Base-by-base conservation (phyloP, 2,888 invertebrate genomes). In the Carcina quercana region DNA sequence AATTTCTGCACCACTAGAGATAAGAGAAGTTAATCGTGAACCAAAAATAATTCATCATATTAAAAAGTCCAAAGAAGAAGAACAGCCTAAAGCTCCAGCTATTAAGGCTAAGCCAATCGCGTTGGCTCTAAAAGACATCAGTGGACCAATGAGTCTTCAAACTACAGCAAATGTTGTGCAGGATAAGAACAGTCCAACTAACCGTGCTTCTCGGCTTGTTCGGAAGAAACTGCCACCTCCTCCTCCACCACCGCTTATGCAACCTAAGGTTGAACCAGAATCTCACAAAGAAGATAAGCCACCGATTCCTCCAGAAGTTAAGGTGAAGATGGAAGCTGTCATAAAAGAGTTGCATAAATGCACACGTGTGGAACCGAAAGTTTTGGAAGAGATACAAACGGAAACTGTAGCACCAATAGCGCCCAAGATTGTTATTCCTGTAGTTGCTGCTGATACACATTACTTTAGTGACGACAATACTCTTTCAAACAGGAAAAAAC, bases 311-410 rank as follows among this genome's bases (percentile, higher is more conserved):
- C 79, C 78, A 26, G 83, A 87, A 52, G 80, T 87, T 0, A 87
- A 87, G 57, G 72, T 82, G 28, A 87, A 86, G 53, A 88, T 88
- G 88, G 84, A 87, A 48, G 87, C 87, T 6, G 88, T 88, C 13
- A 88, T 88, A 36, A 78, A 82, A 26, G 87, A 87, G 56, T 60
- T 88, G 2, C 75, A 73, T 41, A 65, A 72, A 47, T 83, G 83
- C 45, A 60, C 63, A 33, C 65, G 72, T 40, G 53, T 58, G n/a
- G 80, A 82, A 36, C 60, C 75, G 6, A 59, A 55, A 25, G 59
- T 63, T 41, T 28, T 63, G 32, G 61, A 71, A 52, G 66, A 72
- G 39, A 47, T 65, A 2, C 60, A 64, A 42, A 51, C 65, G 12
- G 70, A 69, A 55, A 60, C 60, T 3, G 59, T 61, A 34, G 45